Evolutionary conservation across 2,797 vertebrate genomes (phyloP).

Genomic region (Columba guinea): DNA sequence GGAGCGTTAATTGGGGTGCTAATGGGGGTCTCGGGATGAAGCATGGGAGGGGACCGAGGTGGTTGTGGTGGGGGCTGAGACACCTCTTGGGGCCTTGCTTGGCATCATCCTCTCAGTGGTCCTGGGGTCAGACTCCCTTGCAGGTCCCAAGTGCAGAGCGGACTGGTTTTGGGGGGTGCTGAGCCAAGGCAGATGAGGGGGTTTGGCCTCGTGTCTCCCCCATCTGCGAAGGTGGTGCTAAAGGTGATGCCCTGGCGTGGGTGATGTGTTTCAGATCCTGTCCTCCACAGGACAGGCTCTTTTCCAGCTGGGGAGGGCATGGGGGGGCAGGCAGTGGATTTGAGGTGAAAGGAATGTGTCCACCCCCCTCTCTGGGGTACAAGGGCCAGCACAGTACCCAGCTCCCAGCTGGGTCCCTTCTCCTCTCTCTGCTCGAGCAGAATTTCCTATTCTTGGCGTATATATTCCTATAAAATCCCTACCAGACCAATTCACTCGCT

Average conservation of each 20-base stretch:
- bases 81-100: neutral
- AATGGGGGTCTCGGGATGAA: neutral
- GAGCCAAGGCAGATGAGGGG: neutral
- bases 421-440: neutral
- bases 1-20: neutral
- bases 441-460: neutral
- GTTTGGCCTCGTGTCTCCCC: rapidly evolving
- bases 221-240: neutral
- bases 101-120: neutral
- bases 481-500: neutral
- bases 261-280: rapidly evolving
- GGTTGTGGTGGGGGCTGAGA: neutral
- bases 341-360: neutral
- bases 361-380: rapidly evolving
- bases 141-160: neutral
- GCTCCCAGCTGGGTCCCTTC: neutral
- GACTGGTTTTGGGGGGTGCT: rapidly evolving
- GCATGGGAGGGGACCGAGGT: rapidly evolving
- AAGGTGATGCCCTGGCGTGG: neutral
- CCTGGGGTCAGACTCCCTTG: neutral
- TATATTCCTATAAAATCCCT: neutral
- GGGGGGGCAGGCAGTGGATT: neutral
- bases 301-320: neutral
- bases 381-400: too few relatives aligned
- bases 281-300: rapidly evolving